Evolutionary conservation across 2,888 invertebrate species (phyloP).

Genomic region (Bellardia bayeri): DNA sequence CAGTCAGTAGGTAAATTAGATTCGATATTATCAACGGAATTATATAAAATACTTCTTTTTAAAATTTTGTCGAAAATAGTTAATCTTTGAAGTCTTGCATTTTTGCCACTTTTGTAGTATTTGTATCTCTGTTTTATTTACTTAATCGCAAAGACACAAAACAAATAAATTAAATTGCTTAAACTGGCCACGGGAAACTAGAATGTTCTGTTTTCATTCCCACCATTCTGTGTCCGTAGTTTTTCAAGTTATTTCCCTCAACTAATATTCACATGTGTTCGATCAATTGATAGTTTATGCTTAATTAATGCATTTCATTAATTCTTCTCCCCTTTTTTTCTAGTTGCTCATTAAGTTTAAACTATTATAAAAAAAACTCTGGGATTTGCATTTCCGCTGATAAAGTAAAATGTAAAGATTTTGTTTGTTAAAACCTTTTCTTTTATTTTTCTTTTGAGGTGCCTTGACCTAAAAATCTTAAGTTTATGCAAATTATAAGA

Average conservation of each 20-base stretch:
- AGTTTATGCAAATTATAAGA: slow-evolving; percentile 63
- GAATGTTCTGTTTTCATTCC: slow-evolving; percentile 43
- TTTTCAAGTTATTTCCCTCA: slow-evolving; percentile 37
- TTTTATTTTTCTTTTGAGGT: slow-evolving; percentile 38
- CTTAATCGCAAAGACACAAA: background rate
- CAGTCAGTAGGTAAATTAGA: too few species aligned
- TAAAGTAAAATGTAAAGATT: slow-evolving; percentile 25
- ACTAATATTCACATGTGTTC: slow-evolving; percentile 13
- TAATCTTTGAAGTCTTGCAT: too few species aligned
- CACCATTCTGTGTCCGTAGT: slow-evolving; percentile 31
- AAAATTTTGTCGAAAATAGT: too few species aligned
- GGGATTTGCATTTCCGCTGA: slow-evolving; percentile 65
- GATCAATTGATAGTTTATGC: slow-evolving; percentile 65
- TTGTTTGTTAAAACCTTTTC: slow-evolving; percentile 40
- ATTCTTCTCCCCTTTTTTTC: slow-evolving; percentile 38
- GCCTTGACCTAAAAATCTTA: slow-evolving; percentile 66
- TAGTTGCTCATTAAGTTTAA: background rate
- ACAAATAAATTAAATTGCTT: slow-evolving; percentile 32
- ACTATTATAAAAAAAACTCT: slow-evolving; percentile 25
- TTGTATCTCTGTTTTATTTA: slow-evolving; percentile 30
- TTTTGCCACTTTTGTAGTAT: background rate
- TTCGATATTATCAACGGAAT: too few species aligned
- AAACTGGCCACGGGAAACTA: slow-evolving; percentile 9
- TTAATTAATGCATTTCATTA: slow-evolving; percentile 66
- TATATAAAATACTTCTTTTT: too few species aligned